Conservation (phyloP, 2,888 invertebrate genomes). For the Mesoligia furuncula region DNA sequence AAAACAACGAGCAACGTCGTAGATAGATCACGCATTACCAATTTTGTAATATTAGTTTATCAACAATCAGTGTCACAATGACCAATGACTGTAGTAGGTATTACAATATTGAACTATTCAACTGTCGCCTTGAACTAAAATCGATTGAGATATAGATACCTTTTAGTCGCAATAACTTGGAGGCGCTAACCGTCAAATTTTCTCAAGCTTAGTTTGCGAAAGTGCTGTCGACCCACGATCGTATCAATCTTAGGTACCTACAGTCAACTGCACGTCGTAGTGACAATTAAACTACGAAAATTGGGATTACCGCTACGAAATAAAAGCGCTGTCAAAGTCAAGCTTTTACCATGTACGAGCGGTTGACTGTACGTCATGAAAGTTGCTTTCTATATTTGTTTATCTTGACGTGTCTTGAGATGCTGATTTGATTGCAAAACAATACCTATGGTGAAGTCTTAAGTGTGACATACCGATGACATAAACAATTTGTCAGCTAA, state of each 20-base stretch:
- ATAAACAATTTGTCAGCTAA: neutral
- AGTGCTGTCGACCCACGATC: neutral
- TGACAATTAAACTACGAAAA: neutral
- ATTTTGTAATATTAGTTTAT: constrained; percentile 30
- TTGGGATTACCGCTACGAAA: neutral
- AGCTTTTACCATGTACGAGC: neutral
- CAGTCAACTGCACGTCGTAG: neutral
- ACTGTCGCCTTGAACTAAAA: constrained; percentile 38
- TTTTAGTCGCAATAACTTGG: constrained; percentile 11
- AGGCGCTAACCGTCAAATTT: neutral
- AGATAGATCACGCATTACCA: constrained; percentile 43
- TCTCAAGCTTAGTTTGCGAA: constrained; percentile 8
- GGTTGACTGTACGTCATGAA: neutral
- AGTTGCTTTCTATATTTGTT: constrained; percentile 10
- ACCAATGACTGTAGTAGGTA: constrained; percentile 5
- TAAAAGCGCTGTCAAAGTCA: neutral
- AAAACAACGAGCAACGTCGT: neutral
- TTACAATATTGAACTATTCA: constrained; percentile 31
- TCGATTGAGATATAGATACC: neutral
- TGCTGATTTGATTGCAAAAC: constrained; percentile 1
- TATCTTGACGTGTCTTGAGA: constrained; percentile 1
- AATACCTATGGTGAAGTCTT: constrained; percentile 6
- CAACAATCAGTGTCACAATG: constrained; percentile 43
- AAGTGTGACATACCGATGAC: constrained; percentile 1
- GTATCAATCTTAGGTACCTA: neutral